These are phyloP conservation scores for Accipiter cooperii DNA, from an alignment of 2,113 vertebrate species.

Conservation along the genomic window DNA sequence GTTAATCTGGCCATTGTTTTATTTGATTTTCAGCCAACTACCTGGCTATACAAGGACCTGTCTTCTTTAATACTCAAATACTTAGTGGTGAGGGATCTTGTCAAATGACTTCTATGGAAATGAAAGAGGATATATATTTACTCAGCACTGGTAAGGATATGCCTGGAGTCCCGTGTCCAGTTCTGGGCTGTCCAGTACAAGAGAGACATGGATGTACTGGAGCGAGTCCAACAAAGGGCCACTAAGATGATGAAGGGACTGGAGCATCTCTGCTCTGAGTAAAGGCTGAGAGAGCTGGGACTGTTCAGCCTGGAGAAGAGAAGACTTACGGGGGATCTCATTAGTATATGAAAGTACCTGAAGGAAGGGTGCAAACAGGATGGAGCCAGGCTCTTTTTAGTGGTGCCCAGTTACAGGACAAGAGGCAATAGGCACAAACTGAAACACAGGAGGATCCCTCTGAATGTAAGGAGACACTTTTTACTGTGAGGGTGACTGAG, in stretches of 20 bases:
- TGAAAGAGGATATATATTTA: background rate
- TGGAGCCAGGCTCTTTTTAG: background rate
- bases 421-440: background rate
- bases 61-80: background rate
- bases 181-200: background rate
- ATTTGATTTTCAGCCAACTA: background rate
- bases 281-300: background rate
- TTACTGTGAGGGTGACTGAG: background rate
- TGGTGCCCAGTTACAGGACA: background rate
- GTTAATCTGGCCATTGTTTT: background rate
- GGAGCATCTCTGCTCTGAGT: background rate
- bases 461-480: background rate
- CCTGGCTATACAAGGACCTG: background rate
- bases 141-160: background rate
- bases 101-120: background rate
- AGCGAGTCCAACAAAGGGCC: background rate
- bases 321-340: background rate
- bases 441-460: background rate
- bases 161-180: fast-evolving
- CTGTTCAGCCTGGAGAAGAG: background rate
- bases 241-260: background rate
- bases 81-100: background rate
- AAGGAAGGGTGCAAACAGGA: background rate
- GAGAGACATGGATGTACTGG: background rate
- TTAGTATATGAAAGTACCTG: background rate